Evolutionary conservation across 53 echinoderm and acorn worm genomes (phyloP), one percentile per base, ranked within the genome.

Genomic region (Arbacia lixula): DNA sequence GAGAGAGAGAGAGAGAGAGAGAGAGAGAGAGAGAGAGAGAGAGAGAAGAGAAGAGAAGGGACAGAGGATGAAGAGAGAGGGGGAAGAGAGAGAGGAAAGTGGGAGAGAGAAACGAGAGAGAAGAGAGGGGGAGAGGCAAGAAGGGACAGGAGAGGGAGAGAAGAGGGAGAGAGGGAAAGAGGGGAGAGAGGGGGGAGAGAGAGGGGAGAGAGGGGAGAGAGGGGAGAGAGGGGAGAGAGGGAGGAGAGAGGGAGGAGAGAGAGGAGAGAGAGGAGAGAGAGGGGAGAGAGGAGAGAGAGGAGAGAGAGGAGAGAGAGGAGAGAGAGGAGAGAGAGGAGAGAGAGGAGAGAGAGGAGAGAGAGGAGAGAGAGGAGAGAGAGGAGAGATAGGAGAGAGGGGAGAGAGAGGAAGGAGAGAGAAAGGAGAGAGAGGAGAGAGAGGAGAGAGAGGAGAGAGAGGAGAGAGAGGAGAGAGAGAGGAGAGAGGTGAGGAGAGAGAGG

Each of bases 311-410:
- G 11, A 46, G 43, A 0, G 26, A 43, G 27, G 27, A 12, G 3
- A 4, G 41, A 24, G 6, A 29, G 49, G 71, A 28, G 29, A 43
- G 28, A 43, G 28, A 22, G 24, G 3, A 26, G 24, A 66, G 1
- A 66, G 66, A 17, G 17, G 42, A 46, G 33, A 64, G 64, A 64
- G 16, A 64, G 27, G 5, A 12, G 37, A 67, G 68, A 40, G 65
- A 1, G 11, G 37, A 20, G n/a, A 41, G 42, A 0, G 38, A 39
- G 36, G 3, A 38, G 24, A 17, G 39, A 20, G 38, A 37, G 3
- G 6, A n/a, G 37, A 64, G 31, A 29, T 8, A 3, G 31, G 26
- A 33, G 10, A 28, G 30, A 24, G 64, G 11, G 31, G 19, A 19
- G 10, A 33, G 11, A 12, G 33, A 31, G 33, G 21, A 2, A 60